Percentiles rank a stretch among this genome's conserved stretches.
phyloP scores from a whole-genome alignment of 2,888 invertebrate genomes.

The Sarcophaga carnaria region DNA sequence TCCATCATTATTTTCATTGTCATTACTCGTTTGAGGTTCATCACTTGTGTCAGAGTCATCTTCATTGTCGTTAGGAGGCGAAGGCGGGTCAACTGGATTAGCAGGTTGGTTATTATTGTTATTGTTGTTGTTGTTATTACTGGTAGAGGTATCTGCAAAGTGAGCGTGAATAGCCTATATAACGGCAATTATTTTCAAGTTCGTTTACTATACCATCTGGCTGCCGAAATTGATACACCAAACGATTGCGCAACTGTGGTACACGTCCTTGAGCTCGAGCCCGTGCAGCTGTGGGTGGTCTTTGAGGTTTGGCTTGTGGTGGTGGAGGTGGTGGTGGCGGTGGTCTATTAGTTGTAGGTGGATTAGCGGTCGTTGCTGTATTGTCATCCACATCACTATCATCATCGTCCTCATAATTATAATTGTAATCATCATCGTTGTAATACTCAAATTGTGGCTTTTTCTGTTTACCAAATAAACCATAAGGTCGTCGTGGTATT shows the following conservation, averaged over 20 bases:
- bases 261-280: conserved; percentile 50
- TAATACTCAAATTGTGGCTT: conserved; percentile 52
- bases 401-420: conserved; percentile 39
- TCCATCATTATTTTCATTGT: conserved; percentile 28
- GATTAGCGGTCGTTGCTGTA: conserved; percentile 21
- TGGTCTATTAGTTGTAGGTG: conserved; percentile 3
- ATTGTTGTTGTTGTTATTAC: conserved; percentile 52
- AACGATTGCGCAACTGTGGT: conserved; percentile 72
- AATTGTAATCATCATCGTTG: conserved; percentile 62
- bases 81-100: background rate
- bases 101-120: conserved; percentile 4
- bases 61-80: background rate
- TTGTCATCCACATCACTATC: conserved; percentile 41
- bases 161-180: conserved; percentile 80
- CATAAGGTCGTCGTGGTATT: conserved; percentile 52
- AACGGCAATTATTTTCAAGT: conserved; percentile 79
- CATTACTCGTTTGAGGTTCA: conserved; percentile 20
- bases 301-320: conserved; percentile 4
- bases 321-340: conserved; percentile 37
- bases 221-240: conserved; percentile 77
- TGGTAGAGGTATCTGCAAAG: conserved; percentile 79
- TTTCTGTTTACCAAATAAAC: conserved; percentile 45
- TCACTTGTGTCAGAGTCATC: background rate
- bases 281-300: conserved; percentile 10
- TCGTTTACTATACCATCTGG: conserved; percentile 78